phyloP scores from a whole-genome alignment of 2,888 invertebrate genomes.

The Drosophila putrida region DNA sequence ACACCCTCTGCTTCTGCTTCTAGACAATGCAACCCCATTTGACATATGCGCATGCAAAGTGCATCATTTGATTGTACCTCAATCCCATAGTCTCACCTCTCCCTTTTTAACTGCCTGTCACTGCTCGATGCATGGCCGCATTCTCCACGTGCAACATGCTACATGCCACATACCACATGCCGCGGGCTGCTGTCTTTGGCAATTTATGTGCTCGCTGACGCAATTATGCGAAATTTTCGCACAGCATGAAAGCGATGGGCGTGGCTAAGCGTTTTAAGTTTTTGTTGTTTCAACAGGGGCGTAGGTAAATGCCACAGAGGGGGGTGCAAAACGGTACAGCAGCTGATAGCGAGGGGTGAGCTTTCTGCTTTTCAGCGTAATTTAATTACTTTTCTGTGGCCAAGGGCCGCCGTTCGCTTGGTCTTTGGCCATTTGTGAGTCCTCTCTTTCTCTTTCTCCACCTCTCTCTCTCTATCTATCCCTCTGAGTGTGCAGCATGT shows the following conservation, averaged over 20 bases:
- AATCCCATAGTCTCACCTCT: not conserved
- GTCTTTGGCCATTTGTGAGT: constrained; percentile 37
- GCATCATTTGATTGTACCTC: constrained; percentile 67
- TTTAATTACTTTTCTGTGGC: constrained; percentile 81
- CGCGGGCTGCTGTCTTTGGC: constrained; percentile 77
- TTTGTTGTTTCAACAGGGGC: constrained; percentile 30
- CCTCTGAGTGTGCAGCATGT: not conserved
- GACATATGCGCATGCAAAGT: constrained; percentile 74
- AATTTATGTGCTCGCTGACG: constrained; percentile 80
- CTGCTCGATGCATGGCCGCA: constrained; percentile 46
- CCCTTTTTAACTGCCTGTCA: constrained; percentile 48
- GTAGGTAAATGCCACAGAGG: constrained; percentile 6
- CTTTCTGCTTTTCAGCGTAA: constrained; percentile 69
- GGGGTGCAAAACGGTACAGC: too few species aligned
- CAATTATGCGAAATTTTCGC: constrained; percentile 82
- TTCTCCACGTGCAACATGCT: constrained; percentile 44
- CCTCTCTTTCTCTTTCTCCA: not conserved
- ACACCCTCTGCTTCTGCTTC: constrained; percentile 1
- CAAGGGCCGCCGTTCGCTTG: constrained; percentile 33
- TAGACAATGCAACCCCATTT: constrained; percentile 47
- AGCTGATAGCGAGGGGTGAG: not conserved
- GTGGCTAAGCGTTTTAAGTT: constrained; percentile 78
- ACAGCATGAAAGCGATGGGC: constrained; percentile 62
- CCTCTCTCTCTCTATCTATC: not conserved
- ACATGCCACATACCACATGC: constrained; percentile 50